phyloP scores from a whole-genome alignment of 2,113 vertebrate genomes.

The Corythornis cristatus region DNA sequence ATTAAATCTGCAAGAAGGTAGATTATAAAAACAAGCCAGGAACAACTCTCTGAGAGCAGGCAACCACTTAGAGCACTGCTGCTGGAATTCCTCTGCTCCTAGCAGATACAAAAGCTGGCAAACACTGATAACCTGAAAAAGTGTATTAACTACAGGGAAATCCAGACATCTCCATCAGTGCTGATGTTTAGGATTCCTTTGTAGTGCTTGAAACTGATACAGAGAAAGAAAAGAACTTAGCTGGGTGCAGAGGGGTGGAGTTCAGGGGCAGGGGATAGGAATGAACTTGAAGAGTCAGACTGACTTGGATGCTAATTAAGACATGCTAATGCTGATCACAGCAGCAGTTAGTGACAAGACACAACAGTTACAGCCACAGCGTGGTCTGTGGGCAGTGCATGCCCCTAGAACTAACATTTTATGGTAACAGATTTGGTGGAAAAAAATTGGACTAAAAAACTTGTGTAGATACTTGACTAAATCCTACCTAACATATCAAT shows the following conservation, averaged over 20 bases:
- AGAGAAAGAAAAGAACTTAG: background rate
- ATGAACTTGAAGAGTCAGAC: background rate
- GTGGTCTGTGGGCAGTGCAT: background rate
- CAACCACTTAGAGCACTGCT: background rate
- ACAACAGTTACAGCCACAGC: background rate
- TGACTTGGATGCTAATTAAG: background rate
- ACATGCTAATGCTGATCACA: background rate
- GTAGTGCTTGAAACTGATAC: background rate
- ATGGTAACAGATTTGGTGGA: background rate
- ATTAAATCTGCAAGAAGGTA: background rate
- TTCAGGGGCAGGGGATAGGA: accelerated
- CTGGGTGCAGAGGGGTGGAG: background rate
- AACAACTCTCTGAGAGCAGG: background rate
- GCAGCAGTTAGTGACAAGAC: background rate
- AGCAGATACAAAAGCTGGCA: background rate
- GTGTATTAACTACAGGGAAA: background rate
- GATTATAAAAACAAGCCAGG: background rate
- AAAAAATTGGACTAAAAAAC: background rate
- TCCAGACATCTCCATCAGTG: background rate
- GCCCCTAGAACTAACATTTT: background rate
- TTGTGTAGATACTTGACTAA: background rate
- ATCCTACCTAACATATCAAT: background rate
- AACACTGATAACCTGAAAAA: background rate
- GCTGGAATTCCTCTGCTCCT: background rate
- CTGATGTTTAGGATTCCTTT: background rate